These are phyloP conservation scores for Fregata magnificens DNA, from an alignment of 2,113 vertebrate species.

Conservation along the genomic window DNA sequence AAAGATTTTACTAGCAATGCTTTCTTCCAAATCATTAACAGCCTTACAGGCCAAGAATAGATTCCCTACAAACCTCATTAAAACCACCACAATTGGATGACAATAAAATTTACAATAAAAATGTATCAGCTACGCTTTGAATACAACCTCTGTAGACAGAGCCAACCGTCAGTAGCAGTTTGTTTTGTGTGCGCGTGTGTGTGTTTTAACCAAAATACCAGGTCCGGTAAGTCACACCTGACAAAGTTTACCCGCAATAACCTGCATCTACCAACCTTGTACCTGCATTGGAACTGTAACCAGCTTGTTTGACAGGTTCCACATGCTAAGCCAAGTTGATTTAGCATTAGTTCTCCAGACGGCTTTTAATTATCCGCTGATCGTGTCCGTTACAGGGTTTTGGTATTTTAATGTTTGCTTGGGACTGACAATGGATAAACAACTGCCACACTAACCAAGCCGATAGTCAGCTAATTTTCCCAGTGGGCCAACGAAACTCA, in stretches of 20 bases:
- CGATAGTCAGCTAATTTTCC: neutral
- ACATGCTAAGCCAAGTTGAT: neutral
- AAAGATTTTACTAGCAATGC: too few relatives aligned
- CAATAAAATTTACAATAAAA: neutral
- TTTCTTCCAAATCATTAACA: neutral
- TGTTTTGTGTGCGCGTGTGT: neutral
- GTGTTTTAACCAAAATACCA: fast-evolving
- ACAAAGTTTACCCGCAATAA: neutral
- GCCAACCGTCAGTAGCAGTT: neutral
- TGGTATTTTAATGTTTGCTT: neutral
- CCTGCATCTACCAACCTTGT: neutral
- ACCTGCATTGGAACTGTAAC: neutral
- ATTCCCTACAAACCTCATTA: fast-evolving
- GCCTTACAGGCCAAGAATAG: neutral
- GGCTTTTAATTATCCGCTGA: neutral
- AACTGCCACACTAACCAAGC: too few relatives aligned
- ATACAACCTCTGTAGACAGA: neutral
- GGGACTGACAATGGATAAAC: neutral
- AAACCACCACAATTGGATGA: neutral
- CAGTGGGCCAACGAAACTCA: fast-evolving
- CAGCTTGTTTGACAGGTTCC: neutral
- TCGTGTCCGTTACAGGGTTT: neutral
- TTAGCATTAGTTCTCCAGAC: neutral
- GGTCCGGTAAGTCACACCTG: fast-evolving
- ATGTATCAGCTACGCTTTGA: fast-evolving